These are phyloP conservation scores for Oryzias melastigma DNA, from an alignment of 2,113 vertebrate genomes.

Conservation along the genomic window DNA sequence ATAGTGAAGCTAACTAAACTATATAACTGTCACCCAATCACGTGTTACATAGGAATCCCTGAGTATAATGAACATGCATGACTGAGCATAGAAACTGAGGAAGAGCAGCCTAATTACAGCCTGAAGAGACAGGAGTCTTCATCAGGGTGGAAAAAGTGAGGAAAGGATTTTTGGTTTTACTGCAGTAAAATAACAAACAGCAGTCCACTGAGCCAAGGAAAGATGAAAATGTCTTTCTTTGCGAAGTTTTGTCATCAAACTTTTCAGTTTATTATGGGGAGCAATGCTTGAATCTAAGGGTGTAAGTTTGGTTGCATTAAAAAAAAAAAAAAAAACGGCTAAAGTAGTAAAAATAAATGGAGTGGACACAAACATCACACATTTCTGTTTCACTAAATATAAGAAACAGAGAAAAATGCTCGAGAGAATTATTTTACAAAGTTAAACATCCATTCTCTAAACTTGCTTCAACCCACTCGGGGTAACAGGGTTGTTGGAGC, in stretches of 20 bases:
- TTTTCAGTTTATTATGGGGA: neutral
- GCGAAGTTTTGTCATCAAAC: neutral
- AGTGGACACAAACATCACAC: too few relatives aligned
- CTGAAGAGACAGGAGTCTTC: constrained; percentile 60
- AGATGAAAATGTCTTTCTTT: neutral
- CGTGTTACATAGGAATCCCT: constrained; percentile 59
- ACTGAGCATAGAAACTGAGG: constrained; percentile 57
- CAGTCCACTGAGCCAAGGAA: neutral
- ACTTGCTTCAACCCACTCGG: too few relatives aligned
- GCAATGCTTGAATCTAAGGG: too few relatives aligned
- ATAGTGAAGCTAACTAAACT: constrained; percentile 6
- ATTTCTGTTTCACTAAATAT: too few relatives aligned
- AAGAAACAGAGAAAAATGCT: too few relatives aligned
- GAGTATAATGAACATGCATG: constrained; percentile 66
- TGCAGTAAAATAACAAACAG: neutral
- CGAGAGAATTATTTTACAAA: too few relatives aligned
- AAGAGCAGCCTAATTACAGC: constrained; percentile 67
- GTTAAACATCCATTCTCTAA: too few relatives aligned
- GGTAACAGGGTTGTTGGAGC: too few relatives aligned
- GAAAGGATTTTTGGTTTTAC: constrained; percentile 1
- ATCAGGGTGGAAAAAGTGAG: constrained; percentile 34
- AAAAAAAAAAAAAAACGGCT: too few relatives aligned
- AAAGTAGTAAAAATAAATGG: too few relatives aligned
- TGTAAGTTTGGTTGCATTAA: neutral
- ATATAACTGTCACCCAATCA: constrained; percentile 68